These are phyloP conservation scores for Lithophane leautieri DNA, from an alignment of 2,888 invertebrate species.

Conservation along the genomic window DNA sequence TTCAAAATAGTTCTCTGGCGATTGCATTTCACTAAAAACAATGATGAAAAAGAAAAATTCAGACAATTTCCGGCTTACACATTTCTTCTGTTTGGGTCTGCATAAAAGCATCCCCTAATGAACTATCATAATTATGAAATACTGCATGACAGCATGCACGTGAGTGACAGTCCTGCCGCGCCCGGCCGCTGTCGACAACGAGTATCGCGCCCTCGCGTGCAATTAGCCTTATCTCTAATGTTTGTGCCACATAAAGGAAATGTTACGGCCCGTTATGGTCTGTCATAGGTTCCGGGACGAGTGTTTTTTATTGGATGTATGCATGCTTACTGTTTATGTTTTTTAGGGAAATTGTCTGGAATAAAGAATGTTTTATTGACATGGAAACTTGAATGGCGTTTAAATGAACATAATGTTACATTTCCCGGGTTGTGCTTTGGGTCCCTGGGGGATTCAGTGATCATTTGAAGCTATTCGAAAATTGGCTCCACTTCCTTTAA, in stretches of 20 bases:
- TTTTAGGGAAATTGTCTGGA: conserved; percentile 37
- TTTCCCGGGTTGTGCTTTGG: not conserved
- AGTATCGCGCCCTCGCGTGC: conserved; percentile 61
- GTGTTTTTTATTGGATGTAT: conserved; percentile 55
- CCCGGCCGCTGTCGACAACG: conserved; percentile 55
- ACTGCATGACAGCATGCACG: conserved; percentile 55
- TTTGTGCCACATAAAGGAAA: conserved; percentile 56
- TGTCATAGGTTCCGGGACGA: conserved; percentile 50
- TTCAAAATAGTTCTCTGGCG: not conserved
- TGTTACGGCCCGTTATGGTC: conserved; percentile 43
- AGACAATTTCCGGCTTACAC: not conserved
- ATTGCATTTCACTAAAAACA: too few species aligned
- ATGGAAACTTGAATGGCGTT: conserved; percentile 38
- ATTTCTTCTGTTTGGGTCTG: not conserved
- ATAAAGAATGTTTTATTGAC: conserved; percentile 51
- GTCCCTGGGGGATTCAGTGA: not conserved
- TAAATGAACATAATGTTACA: conserved; percentile 38
- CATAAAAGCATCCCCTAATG: conserved; percentile 23
- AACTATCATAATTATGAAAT: conserved; percentile 51
- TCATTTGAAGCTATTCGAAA: not conserved
- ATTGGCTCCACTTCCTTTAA: not conserved
- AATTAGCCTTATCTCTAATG: conserved; percentile 63
- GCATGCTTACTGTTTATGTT: conserved; percentile 62
- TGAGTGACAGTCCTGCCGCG: conserved; percentile 56
- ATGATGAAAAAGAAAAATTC: not conserved